A percentile compares a stretch with the other conserved stretches of the same genome.
Evolutionary conservation across 2,113 vertebrate genomes (phyloP).

Genomic region (Anser cygnoides): DNA sequence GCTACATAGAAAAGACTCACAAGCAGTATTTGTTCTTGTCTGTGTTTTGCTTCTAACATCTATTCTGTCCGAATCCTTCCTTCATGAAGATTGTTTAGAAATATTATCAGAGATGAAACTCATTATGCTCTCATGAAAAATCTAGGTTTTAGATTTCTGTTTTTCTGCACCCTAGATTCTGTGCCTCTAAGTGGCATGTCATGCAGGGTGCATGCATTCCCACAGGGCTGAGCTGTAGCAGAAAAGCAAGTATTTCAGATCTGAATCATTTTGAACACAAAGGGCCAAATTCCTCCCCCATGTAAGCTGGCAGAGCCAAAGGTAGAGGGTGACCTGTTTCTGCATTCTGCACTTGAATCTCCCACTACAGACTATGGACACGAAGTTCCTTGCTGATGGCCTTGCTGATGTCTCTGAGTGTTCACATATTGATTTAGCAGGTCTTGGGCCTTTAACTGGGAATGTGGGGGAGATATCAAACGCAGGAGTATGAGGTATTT

Average conservation of each 20-base stretch:
- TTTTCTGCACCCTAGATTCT: background rate
- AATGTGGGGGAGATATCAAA: background rate
- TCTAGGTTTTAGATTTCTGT: background rate
- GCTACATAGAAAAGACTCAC: background rate
- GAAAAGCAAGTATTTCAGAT: background rate
- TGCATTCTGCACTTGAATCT: background rate
- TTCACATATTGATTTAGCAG: background rate
- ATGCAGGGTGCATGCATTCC: background rate
- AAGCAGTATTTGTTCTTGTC: background rate
- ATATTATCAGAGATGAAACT: background rate
- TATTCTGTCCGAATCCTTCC: background rate
- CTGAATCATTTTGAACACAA: background rate
- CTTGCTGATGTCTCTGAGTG: background rate
- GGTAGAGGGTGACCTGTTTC: background rate
- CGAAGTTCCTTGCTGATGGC: background rate
- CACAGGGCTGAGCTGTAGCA: background rate
- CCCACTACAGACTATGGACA: background rate
- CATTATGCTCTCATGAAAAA: background rate
- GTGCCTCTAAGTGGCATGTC: background rate
- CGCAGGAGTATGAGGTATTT: background rate
- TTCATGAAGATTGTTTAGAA: background rate
- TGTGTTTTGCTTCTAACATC: background rate
- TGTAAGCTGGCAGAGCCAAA: background rate
- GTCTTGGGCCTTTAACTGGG: background rate
- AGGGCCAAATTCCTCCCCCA: background rate